Base-by-base conservation (phyloP, 2,888 invertebrate genomes). In the Hipparchia sbordonii region DNA sequence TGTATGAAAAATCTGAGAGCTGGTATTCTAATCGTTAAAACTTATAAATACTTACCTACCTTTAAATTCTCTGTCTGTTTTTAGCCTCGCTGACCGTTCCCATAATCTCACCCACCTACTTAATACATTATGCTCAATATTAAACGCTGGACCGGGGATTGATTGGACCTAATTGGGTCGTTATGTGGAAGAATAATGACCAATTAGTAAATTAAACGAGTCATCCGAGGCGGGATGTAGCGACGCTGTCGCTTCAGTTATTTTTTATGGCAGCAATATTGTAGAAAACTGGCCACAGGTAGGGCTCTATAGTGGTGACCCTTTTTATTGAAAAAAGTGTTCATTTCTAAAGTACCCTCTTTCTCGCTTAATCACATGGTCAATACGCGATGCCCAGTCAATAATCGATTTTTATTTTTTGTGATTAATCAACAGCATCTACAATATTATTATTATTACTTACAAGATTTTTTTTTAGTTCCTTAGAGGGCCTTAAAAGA, bases 141-240 rank as follows among this genome's bases (percentile, higher is more conserved):
- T 87, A 87, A 79, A 89, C 86, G 84, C 82, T 86, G 81, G 87
- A 87, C 87, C 85, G 83, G 85, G 87, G 87, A 90, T 89, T 91
- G 90, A 92, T 91, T 91, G 90, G 86, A 86, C 84, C 85, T 89
- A 91, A 92, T 91, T 90, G 91, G 88, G 82, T 87, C 86, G 88
- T 91, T 88, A 88, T 82, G 82, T 86, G 82, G 86, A 88, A 86
- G 87, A 89, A 87, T 89, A 88, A 90, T 90, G 86, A 87, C 86
- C 92, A 91, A 90, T 92, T 91, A 89, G 89, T 87, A 87, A 88
- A 91, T 90, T 89, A 88, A 89, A 83, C 84, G 86, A 84, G 81
- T 83, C 80, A 83, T 82, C 81, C 81, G 72, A 86, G 82, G 82
- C 82, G 84, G 85, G 84, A 79, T 82, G 84, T 6, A 51, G 63